These are phyloP conservation scores for Panagrolaimus sp. DNA, from an alignment of 1,140 invertebrate species.

Conservation along the genomic window DNA sequence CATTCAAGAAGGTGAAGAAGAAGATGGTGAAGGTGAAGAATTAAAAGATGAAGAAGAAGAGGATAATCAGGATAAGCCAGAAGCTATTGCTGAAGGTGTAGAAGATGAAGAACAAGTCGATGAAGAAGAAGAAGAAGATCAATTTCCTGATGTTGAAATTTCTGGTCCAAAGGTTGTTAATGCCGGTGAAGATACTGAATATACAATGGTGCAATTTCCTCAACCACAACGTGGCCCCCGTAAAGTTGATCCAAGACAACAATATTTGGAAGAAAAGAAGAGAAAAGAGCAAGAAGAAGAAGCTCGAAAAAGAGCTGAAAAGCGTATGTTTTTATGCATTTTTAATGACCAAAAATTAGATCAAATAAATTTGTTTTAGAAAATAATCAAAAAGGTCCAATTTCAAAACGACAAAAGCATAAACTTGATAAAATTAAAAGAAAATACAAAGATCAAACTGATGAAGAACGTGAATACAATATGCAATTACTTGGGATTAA, in stretches of 20 bases:
- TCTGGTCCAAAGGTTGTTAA: conserved; percentile 27
- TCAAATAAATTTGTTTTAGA: conserved; percentile 37
- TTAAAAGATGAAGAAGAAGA: conserved; percentile 60
- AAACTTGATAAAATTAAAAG: conserved; percentile 94
- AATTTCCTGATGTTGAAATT: conserved; percentile 46
- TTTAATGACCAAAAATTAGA: not conserved
- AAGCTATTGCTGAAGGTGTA: too few relatives aligned
- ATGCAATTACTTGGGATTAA: conserved; percentile 69
- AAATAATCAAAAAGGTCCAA: conserved; percentile 51
- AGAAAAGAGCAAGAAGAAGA: conserved; percentile 60
- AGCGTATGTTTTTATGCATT: conserved; percentile 14
- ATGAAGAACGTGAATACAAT: conserved; percentile 78
- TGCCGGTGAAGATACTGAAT: conserved; percentile 62
- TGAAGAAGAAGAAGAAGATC: conserved; percentile 35
- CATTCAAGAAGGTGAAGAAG: conserved; percentile 15
- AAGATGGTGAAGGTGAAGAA: conserved; percentile 22
- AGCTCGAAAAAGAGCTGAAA: conserved; percentile 38
- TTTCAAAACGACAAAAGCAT: conserved; percentile 70
- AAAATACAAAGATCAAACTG: conserved; percentile 94
- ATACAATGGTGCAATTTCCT: conserved; percentile 35
- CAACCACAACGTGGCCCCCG: conserved; percentile 53
- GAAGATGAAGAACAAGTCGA: conserved; percentile 57
- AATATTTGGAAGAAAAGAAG: conserved; percentile 49
- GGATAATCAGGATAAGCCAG: too few relatives aligned
- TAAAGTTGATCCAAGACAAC: conserved; percentile 55